phyloP scores from a whole-genome alignment of 2,888 invertebrate species.

The Mythimna impura region DNA sequence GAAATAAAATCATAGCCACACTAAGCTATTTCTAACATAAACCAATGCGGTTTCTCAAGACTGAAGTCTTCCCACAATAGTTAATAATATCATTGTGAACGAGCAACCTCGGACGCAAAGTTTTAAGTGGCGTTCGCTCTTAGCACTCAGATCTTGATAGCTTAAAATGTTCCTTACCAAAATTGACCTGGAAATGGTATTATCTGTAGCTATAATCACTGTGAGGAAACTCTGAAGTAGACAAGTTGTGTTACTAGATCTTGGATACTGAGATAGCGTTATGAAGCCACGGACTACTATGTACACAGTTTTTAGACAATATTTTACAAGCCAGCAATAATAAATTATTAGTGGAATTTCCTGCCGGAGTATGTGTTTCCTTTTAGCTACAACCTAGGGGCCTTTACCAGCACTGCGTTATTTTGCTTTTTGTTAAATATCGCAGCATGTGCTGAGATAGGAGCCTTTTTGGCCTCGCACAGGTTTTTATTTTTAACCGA shows the following conservation, averaged over 20 bases:
- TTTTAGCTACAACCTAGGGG: too few species aligned
- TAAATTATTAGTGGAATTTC: too few species aligned
- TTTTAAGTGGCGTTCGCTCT: conserved; percentile 54
- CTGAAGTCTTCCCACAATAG: conserved; percentile 44
- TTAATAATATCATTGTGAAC: conserved; percentile 52
- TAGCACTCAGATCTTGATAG: conserved; percentile 56
- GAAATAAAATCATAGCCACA: conserved; percentile 7
- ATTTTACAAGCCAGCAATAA: too few species aligned
- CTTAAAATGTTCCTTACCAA: conserved; percentile 43
- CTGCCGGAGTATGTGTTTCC: too few species aligned
- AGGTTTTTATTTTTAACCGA: too few species aligned
- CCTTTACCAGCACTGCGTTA: too few species aligned
- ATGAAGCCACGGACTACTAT: background rate
- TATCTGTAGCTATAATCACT: conserved; percentile 39
- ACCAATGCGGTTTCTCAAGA: conserved; percentile 39
- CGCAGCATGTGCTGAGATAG: too few species aligned
- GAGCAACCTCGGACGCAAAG: conserved; percentile 48
- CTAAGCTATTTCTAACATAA: conserved; percentile 39
- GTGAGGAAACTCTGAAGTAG: conserved; percentile 9
- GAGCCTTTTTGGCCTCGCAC: too few species aligned
- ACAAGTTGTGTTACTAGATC: background rate
- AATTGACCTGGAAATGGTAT: conserved; percentile 44
- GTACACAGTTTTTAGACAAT: background rate
- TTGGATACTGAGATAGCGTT: background rate
- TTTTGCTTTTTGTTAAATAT: too few species aligned